These are phyloP conservation scores for Helogale parvula DNA, from an alignment of 2,113 vertebrate species.

Conservation along the genomic window DNA sequence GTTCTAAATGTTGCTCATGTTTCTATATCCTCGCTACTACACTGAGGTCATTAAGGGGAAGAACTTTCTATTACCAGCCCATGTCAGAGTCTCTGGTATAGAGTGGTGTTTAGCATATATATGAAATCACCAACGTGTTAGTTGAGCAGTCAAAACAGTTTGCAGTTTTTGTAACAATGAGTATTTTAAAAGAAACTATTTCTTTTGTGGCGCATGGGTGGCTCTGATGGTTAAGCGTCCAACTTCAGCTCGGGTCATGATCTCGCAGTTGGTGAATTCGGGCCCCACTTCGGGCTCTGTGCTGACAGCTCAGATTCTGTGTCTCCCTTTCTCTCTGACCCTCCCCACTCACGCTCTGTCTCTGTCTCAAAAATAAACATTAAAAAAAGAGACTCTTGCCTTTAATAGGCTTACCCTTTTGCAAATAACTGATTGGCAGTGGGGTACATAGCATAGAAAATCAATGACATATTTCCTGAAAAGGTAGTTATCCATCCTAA, in stretches of 20 bases:
- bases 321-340: too few species aligned
- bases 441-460: background rate
- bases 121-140: background rate
- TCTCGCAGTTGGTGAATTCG: too few species aligned
- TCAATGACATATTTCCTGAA: background rate
- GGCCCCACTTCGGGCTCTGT: too few species aligned
- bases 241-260: too few species aligned
- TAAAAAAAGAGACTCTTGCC: background rate
- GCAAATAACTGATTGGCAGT: background rate
- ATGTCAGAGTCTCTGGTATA: background rate
- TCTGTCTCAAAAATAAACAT: too few species aligned
- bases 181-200: background rate
- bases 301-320: too few species aligned
- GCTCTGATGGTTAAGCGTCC: too few species aligned
- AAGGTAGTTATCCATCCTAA: background rate
- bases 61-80: background rate
- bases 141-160: background rate
- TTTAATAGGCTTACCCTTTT: background rate
- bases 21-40: background rate
- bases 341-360: too few species aligned
- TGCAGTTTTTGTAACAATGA: background rate
- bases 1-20: background rate
- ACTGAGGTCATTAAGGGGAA: background rate
- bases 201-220: background rate
- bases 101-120: fast-evolving